Conservation (phyloP, 2,113 vertebrate genomes). For the Xiphias gladius region DNA sequence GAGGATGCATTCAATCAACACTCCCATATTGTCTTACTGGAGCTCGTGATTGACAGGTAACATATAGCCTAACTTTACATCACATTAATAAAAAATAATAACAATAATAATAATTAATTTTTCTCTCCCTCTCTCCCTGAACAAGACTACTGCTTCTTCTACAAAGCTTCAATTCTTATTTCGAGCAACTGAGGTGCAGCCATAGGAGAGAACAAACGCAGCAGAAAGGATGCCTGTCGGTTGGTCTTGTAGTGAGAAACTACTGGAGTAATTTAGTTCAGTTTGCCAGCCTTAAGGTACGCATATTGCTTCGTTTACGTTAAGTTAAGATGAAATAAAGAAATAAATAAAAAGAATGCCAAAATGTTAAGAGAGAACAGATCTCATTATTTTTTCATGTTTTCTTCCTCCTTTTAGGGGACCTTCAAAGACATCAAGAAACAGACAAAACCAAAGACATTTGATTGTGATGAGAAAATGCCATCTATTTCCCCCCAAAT, state of each 20-base stretch:
- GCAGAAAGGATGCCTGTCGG: conserved; percentile 83
- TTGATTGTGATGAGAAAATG: conserved; percentile 17
- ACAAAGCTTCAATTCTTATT: conserved; percentile 89
- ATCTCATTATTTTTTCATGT: background rate
- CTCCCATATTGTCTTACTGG: conserved; percentile 91
- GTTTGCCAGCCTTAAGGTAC: conserved; percentile 76
- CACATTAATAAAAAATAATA: background rate
- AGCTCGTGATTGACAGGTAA: conserved; percentile 95
- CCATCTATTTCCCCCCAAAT: conserved; percentile 18
- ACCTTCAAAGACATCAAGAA: conserved; percentile 19
- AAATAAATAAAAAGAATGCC: background rate
- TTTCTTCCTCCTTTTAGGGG: conserved; percentile 47
- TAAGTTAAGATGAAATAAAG: background rate
- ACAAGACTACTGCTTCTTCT: conserved; percentile 91
- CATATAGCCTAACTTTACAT: background rate
- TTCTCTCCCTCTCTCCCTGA: conserved; percentile 12
- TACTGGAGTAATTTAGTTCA: conserved; percentile 90
- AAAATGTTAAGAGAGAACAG: background rate
- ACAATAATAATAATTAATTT: background rate
- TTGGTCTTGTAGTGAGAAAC: conserved; percentile 88
- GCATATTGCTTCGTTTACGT: background rate
- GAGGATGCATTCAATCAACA: conserved; percentile 90
- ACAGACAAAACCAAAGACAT: conserved; percentile 36
- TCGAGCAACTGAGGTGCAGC: conserved; percentile 75
- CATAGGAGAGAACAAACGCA: conserved; percentile 25